A percentile compares a stretch with the other conserved stretches of the same genome.
phyloP scores from a whole-genome alignment of 2,888 invertebrate genomes.

The Apamea crenata region DNA sequence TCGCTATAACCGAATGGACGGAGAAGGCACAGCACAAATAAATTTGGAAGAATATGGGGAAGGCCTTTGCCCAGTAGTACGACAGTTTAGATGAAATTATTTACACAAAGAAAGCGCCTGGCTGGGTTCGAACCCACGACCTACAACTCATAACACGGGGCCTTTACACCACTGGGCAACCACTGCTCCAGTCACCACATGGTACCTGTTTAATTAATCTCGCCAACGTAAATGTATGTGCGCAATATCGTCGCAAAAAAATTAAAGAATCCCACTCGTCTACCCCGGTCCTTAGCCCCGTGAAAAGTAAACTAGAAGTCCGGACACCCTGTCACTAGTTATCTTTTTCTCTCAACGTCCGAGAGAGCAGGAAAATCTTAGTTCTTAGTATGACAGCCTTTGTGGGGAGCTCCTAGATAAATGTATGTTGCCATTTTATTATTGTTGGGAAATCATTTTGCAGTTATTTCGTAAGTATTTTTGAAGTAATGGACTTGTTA shows the following conservation, averaged over 20 bases:
- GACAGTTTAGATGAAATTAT: too few species aligned
- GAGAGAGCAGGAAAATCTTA: slow-evolving; percentile 49
- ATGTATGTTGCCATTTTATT: slow-evolving; percentile 48
- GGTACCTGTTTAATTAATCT: too few species aligned
- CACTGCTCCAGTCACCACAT: too few species aligned
- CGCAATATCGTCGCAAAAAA: neutral
- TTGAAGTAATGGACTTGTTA: neutral
- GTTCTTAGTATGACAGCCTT: slow-evolving; percentile 59
- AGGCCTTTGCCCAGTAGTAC: too few species aligned
- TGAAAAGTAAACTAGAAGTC: slow-evolving; percentile 57
- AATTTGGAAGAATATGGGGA: too few species aligned
- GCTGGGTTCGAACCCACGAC: too few species aligned
- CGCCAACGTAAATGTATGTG: too few species aligned
- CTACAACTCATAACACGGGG: too few species aligned
- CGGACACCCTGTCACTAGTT: slow-evolving; percentile 47
- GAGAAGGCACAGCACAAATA: too few species aligned
- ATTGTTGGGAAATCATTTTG: slow-evolving; percentile 37
- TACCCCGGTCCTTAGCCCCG: slow-evolving; percentile 19
- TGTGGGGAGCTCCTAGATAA: slow-evolving; percentile 49
- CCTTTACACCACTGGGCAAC: too few species aligned
- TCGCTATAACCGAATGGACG: too few species aligned
- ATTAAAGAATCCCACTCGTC: slow-evolving; percentile 10
- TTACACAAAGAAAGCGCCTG: too few species aligned
- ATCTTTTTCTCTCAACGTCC: slow-evolving; percentile 51
- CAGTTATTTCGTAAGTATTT: slow-evolving; percentile 13